Evolutionary conservation across 2,888 invertebrate species (phyloP).

Genomic region (Sclerodermus sp.): DNA sequence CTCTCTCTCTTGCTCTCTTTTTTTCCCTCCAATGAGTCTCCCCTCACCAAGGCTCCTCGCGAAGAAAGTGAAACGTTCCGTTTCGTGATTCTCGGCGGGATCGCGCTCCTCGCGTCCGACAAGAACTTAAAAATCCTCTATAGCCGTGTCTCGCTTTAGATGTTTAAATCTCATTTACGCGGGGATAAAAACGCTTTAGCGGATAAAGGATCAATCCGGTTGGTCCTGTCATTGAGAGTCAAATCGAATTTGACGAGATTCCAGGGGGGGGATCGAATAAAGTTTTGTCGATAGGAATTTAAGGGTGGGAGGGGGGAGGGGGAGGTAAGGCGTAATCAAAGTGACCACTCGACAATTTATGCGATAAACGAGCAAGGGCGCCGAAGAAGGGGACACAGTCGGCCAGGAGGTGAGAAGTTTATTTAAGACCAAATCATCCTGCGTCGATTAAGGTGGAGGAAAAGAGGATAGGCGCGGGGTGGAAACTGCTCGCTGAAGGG

Average conservation of each 20-base stretch:
- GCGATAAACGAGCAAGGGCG: conserved; percentile 33
- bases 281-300: no score
- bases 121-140: no score
- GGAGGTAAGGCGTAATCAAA: conserved; percentile 34
- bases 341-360: conserved; percentile 48
- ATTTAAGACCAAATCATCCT: conserved; percentile 57
- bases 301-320: conserved; percentile 2
- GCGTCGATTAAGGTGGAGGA: conserved; percentile 52
- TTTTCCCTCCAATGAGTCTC: no score
- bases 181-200: no score
- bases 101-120: no score
- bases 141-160: no score
- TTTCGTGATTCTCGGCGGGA: no score
- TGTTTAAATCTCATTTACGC: no score
- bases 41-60: no score
- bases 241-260: neutral
- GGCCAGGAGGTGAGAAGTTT: conserved; percentile 55
- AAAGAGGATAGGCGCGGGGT: conserved; percentile 23
- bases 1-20: neutral
- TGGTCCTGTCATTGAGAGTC: neutral
- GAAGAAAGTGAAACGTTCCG: no score
- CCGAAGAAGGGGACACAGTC: conserved; percentile 17
- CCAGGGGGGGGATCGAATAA: neutral
- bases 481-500: conserved; percentile 15
- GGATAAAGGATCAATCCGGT: no score